Conservation (phyloP, 2,113 vertebrate genomes). For the Nothobranchius kuhntae region DNA sequence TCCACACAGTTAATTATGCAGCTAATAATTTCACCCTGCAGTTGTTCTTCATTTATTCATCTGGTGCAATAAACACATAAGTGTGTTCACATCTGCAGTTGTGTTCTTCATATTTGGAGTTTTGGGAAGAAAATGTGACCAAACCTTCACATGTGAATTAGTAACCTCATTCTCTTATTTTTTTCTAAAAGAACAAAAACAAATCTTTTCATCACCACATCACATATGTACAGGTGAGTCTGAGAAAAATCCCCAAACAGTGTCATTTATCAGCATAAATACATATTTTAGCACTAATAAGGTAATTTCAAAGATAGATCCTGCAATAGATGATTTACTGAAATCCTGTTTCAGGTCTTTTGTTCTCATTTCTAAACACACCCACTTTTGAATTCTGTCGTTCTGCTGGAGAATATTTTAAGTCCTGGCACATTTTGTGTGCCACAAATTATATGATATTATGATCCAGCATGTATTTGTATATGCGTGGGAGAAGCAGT, state of each 20-base stretch:
- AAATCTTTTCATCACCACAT: neutral
- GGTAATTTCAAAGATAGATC: neutral
- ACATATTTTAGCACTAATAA: neutral
- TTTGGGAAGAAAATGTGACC: no score
- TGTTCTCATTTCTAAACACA: neutral
- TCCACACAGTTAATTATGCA: neutral
- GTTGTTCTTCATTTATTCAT: neutral
- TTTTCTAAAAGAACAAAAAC: no score
- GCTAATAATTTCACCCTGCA: neutral
- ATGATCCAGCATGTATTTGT: conserved; percentile 18
- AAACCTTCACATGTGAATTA: no score
- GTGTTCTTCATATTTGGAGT: no score
- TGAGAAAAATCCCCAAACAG: neutral
- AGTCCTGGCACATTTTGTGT: no score
- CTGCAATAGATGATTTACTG: no score
- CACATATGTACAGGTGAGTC: neutral
- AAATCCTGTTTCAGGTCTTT: no score
- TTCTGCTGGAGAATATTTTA: neutral
- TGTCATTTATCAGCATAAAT: no score
- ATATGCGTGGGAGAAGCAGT: conserved; percentile 3
- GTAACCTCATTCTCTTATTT: no score
- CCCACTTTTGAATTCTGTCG: neutral
- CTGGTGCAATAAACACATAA: neutral
- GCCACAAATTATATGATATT: conserved; percentile 24
- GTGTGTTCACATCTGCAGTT: no score